A percentile compares a stretch with the other conserved stretches of the same genome.
phyloP scores from a whole-genome alignment of 2,888 invertebrate species.

The Parelbella ahira region DNA sequence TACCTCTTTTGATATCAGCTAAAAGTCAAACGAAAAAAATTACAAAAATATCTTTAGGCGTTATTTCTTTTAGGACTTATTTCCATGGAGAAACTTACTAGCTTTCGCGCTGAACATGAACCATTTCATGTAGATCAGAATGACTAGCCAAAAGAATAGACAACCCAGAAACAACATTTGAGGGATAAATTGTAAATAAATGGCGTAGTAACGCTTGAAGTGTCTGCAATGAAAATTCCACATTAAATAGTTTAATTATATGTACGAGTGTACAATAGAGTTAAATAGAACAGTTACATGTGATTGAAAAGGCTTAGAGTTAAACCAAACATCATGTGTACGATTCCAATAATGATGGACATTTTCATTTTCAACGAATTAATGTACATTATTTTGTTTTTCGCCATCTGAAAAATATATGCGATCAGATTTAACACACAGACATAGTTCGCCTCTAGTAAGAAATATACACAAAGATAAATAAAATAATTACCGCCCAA shows the following conservation, averaged over 20 bases:
- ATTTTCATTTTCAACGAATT: slow-evolving; percentile 98
- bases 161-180: slow-evolving; percentile 92
- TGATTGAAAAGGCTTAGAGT: slow-evolving; percentile 86
- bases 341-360: slow-evolving; percentile 93
- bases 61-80: no score
- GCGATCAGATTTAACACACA: no score
- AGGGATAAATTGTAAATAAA: slow-evolving; percentile 92
- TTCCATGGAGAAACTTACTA: slow-evolving; percentile 40
- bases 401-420: slow-evolving; percentile 70
- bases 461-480: no score
- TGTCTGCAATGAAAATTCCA: no score
- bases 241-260: no score
- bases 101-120: slow-evolving; percentile 73
- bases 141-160: slow-evolving; percentile 93
- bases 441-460: no score
- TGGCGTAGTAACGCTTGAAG: slow-evolving; percentile 80
- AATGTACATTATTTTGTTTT: slow-evolving; percentile 93
- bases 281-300: slow-evolving; percentile 70
- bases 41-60: no score
- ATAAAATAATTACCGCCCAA: slow-evolving; percentile 76
- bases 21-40: slow-evolving; percentile 4
- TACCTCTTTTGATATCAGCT: slow-evolving; percentile 39
- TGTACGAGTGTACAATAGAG: no score
- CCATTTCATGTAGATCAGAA: slow-evolving; percentile 95
- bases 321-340: slow-evolving; percentile 97